Base-by-base conservation (phyloP, 2,888 invertebrate species). In the Norana najaformis region DNA sequence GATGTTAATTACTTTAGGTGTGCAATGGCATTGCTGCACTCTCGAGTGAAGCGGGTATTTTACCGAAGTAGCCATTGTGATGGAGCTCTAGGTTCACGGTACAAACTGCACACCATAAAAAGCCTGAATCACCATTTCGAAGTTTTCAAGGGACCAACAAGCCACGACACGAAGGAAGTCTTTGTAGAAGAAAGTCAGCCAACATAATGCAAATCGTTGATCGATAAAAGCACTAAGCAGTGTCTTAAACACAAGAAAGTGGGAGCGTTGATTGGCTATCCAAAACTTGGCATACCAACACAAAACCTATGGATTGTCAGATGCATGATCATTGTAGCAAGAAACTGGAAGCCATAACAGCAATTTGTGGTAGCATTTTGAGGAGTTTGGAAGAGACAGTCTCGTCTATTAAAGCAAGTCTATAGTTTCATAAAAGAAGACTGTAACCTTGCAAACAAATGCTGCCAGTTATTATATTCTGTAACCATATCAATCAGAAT, bases 11-110 rank as follows among this genome's bases (percentile, higher is more conserved):
- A 88, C 92, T 93, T 34, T 92, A 95, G 95, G 95, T 99, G 99
- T 95, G 96, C 98, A 0, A 99, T 99, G 99, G 98, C 97, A 0
- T 95, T 99, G 90, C 96, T 98, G 0, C 99, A 99, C 95, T 97
- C 98, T n/a, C 96, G 99, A 91, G 96, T 96, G 0, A 96, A 96
- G 90, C 96, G 97, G 91, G 96, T 98, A 4, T 98, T 98, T 94
- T 98, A 97, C 94, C 92, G 93, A 96, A 91, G 96, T 13, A 93
- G 95, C 0, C 94, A 95, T 0, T 90, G 91, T 23, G 95, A 96
- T 90, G 98, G 98, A 0, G 97, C 96, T 0, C 94, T 98, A 0
- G 96, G 96, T 0, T 96, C 96, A 1, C 95, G 95, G 90, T 96
- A 96, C 6, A 97, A 97, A 93, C 94, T 99, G 69, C 98, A 99